A percentile compares a stretch with the other conserved stretches of the same genome.
Conservation (phyloP, 2,797 vertebrate genomes). For the Crenichthys baileyi region DNA sequence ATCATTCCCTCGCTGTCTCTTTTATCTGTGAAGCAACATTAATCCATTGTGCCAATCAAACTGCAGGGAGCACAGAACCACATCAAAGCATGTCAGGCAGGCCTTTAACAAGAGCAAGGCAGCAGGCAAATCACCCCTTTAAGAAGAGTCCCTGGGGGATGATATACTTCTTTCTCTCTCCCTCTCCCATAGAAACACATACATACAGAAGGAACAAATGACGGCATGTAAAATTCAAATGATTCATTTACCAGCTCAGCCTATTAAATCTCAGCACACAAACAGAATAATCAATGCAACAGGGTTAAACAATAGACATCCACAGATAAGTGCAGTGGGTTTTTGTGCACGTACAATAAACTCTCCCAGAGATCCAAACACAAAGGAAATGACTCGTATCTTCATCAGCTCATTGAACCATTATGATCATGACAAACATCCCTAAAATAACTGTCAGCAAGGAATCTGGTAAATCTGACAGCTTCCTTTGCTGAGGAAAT, state of each 20-base stretch:
- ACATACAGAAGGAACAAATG: constrained; percentile 38
- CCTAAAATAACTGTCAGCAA: constrained; percentile 29
- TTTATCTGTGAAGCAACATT: constrained; percentile 65
- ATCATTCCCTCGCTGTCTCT: constrained; percentile 49
- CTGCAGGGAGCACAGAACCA: constrained; percentile 70
- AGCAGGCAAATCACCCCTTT: constrained; percentile 75
- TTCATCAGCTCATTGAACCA: constrained; percentile 28
- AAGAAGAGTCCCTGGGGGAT: constrained; percentile 62
- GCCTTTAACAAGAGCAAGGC: constrained; percentile 72
- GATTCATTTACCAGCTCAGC: constrained; percentile 56
- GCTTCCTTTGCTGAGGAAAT: constrained; percentile 31
- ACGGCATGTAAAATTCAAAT: constrained; percentile 35
- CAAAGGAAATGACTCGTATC: constrained; percentile 7
- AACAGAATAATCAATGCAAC: constrained; percentile 61
- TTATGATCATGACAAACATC: constrained; percentile 35
- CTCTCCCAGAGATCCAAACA: constrained; percentile 9
- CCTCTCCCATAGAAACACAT: constrained; percentile 20
- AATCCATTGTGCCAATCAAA: constrained; percentile 76
- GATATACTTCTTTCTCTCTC: constrained; percentile 45
- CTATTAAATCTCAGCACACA: constrained; percentile 47
- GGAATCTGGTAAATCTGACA: constrained; percentile 35
- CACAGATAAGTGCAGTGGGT: background rate
- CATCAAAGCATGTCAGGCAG: constrained; percentile 76
- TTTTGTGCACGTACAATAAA: constrained; percentile 4
- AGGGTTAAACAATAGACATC: constrained; percentile 18